Percentiles rank a stretch among this genome's conserved stretches.
Conservation (phyloP, 2,113 vertebrate genomes). For the Isurus oxyrinchus region DNA sequence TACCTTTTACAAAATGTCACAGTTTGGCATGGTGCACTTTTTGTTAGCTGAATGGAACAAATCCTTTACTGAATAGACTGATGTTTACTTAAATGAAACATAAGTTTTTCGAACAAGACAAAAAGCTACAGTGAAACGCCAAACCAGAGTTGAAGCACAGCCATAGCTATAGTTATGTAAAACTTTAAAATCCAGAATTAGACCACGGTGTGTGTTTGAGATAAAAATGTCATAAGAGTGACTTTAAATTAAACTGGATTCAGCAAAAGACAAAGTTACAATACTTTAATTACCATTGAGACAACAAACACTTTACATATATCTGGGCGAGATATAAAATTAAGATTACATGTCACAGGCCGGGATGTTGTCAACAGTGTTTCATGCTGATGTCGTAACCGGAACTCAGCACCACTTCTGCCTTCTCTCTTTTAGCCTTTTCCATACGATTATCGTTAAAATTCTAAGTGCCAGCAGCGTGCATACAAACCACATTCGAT, state of each 20-base stretch:
- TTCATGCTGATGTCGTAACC: too few relatives aligned
- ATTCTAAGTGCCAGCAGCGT: too few relatives aligned
- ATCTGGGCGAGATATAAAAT: neutral
- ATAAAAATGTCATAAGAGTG: neutral
- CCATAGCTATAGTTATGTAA: neutral
- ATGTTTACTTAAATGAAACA: conserved; percentile 26
- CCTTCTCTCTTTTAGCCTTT: too few relatives aligned
- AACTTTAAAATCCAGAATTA: neutral
- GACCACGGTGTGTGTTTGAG: neutral
- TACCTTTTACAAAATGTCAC: conserved; percentile 24
- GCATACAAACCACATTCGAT: too few relatives aligned
- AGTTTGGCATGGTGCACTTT: neutral
- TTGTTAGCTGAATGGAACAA: conserved; percentile 3
- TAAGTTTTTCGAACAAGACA: conserved; percentile 1
- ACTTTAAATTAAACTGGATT: neutral
- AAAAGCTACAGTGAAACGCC: neutral
- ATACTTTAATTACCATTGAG: neutral
- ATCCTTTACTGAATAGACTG: conserved; percentile 1
- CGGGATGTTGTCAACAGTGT: too few relatives aligned
- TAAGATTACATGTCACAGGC: neutral
- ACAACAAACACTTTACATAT: neutral
- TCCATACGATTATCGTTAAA: too few relatives aligned
- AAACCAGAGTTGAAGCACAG: neutral
- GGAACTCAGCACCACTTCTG: too few relatives aligned
- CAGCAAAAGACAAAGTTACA: neutral